phyloP scores from a whole-genome alignment of 2,888 invertebrate species.

The Aproaerema taeniolella region DNA sequence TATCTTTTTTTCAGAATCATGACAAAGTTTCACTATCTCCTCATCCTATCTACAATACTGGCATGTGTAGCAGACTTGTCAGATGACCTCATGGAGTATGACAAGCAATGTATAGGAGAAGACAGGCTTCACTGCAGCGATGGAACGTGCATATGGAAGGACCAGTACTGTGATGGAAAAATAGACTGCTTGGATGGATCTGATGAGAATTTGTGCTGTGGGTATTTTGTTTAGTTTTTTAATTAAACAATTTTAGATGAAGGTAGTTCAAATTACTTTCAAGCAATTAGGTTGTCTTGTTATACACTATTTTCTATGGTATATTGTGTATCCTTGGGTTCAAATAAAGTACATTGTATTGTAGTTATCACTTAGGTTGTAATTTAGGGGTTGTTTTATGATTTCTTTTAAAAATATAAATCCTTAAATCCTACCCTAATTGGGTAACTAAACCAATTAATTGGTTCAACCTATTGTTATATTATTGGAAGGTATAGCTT shows the following conservation, averaged over 20 bases:
- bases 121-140: constrained; percentile 42
- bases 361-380: no score
- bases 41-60: constrained; percentile 19
- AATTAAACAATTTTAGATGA: not conserved
- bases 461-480: no score
- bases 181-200: constrained; percentile 79
- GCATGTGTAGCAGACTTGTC: not conserved
- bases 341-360: no score
- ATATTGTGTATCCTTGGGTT: no score
- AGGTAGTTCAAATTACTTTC: no score
- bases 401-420: no score
- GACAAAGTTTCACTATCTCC: constrained; percentile 22
- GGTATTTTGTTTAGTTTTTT: constrained; percentile 25
- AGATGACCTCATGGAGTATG: constrained; percentile 42
- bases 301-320: no score
- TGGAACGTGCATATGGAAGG: constrained; percentile 73
- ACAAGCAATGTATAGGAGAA: constrained; percentile 45
- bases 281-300: not conserved
- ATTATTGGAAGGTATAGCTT: no score
- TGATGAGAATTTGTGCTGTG: constrained; percentile 71
- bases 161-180: constrained; percentile 77
- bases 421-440: no score
- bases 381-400: no score
- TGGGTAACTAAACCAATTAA: no score
- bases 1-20: no score